Percentiles rank a stretch among this genome's conserved stretches.
These are phyloP conservation scores for Speoplatyrhinus poulsoni DNA, from an alignment of 2,113 vertebrate species.

Conservation along the genomic window DNA sequence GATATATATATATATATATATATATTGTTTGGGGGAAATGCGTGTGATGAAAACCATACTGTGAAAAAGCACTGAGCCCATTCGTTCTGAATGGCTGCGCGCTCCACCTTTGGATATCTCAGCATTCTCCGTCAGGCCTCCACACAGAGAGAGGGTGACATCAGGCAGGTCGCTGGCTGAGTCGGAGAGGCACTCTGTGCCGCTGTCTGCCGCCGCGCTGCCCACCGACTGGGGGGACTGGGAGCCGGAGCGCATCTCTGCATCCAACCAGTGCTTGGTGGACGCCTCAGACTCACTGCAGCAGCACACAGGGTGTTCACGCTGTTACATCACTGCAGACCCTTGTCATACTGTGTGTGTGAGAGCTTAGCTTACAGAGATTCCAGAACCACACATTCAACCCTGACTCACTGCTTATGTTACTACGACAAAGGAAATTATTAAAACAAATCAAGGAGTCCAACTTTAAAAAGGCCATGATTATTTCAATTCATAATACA, in stretches of 20 bases:
- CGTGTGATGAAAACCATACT: no score
- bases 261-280: conserved; percentile 89
- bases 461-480: no score
- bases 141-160: conserved; percentile 95
- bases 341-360: no score
- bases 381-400: not conserved
- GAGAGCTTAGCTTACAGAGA: no score
- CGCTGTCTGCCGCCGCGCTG: conserved; percentile 94
- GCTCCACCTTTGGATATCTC: conserved; percentile 93
- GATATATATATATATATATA: no score
- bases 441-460: no score
- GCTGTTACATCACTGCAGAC: not conserved
- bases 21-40: not conserved
- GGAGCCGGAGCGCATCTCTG: conserved; percentile 86
- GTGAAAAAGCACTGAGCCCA: not conserved
- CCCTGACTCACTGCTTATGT: no score
- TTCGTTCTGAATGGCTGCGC: conserved; percentile 18
- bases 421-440: no score
- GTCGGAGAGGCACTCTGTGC: conserved; percentile 96
- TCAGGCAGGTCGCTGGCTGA: conserved; percentile 93
- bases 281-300: conserved; percentile 86
- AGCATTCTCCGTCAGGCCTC: conserved; percentile 91
- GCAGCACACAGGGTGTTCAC: not conserved
- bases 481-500: no score
- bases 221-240: conserved; percentile 96